Base-by-base conservation (phyloP, 2,113 vertebrate genomes). In the Nanorana parkeri region DNA sequence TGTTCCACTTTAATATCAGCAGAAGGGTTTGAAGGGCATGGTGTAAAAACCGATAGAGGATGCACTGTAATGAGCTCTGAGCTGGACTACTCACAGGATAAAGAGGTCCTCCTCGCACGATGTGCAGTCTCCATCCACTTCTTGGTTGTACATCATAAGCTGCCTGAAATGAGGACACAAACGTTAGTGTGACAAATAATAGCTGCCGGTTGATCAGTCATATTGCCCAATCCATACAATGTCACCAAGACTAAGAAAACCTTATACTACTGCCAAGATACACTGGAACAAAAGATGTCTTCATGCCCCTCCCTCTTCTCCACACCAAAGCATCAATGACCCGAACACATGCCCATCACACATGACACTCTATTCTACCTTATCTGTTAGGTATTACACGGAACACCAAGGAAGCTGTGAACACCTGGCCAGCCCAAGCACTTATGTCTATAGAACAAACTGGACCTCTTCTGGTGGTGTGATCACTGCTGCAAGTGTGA, bases 91-190 rank as follows among this genome's bases (percentile, higher is more conserved):
- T 98, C 88, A 99, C 98, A 99, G 87, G 83, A 99, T 97, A 68
- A 98, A 98, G 67, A 99, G 97, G 85, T 99, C 97, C 90, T 99
- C 98, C 90, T 99, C 98, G 52, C 94, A 99, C 16, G 96, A 95
- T 23, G 87, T 94, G 87, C 94, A 96, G 71, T 98, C 96, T 68
- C 92, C 96, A 28, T 94, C 95, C 77, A 98, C 95, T 86, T 99
- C 98, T 90, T 99, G 98, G 82, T 96, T 95, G 87, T 99, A 99
- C 86, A 97, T 90, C 88, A 99, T 89, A 95, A 97, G 88, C 91
- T 99, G 97, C 89, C 98, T 99, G 87, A 24, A 28, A 73, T 81
- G 65, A 87, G 26, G 8, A 26, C 3, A 32, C 28, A 17, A 29
- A 19, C 5, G 1, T 61, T 13, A 61, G 19, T 6, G 21, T 23